phyloP scores from a whole-genome alignment of 2,797 vertebrate species.

The Clamator glandarius region DNA sequence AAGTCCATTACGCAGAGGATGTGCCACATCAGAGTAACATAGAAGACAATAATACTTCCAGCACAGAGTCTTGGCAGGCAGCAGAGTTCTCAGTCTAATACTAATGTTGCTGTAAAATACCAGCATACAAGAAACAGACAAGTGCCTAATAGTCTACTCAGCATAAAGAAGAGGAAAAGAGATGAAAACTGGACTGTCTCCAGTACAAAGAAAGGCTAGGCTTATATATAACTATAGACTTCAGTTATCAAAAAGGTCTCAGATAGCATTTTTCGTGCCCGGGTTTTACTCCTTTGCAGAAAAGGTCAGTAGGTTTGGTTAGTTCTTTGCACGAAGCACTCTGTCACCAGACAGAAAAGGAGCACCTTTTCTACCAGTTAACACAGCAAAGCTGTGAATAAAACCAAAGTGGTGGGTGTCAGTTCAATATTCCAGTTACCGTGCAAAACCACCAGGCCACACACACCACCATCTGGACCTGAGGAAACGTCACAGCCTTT shows the following conservation, averaged over 20 bases:
- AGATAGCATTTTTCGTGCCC: not conserved
- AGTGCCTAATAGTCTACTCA: slow-evolving; percentile 28
- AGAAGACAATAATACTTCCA: slow-evolving; percentile 10
- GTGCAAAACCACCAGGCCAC: not conserved
- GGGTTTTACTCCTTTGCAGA: not conserved
- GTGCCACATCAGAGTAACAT: not conserved
- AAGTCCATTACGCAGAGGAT: slow-evolving; percentile 34
- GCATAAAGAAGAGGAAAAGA: not conserved
- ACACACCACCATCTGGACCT: not conserved
- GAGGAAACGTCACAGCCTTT: not conserved
- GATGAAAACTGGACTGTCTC: not conserved
- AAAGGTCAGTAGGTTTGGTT: not conserved
- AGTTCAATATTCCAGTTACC: not conserved
- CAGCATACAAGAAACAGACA: not conserved
- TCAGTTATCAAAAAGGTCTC: not conserved
- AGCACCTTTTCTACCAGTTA: not conserved
- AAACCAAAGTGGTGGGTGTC: rapidly evolving
- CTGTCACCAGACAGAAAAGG: not conserved
- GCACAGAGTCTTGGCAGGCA: slow-evolving; percentile 19
- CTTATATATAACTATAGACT: not conserved
- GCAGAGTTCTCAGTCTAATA: slow-evolving; percentile 11
- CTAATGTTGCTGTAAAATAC: slow-evolving; percentile 38
- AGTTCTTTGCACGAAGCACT: not conserved
- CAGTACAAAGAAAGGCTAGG: not conserved
- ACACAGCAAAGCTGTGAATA: not conserved